Evolutionary conservation across 2,797 vertebrate species (phyloP).

Genomic region (Clarias pachynema): DNA sequence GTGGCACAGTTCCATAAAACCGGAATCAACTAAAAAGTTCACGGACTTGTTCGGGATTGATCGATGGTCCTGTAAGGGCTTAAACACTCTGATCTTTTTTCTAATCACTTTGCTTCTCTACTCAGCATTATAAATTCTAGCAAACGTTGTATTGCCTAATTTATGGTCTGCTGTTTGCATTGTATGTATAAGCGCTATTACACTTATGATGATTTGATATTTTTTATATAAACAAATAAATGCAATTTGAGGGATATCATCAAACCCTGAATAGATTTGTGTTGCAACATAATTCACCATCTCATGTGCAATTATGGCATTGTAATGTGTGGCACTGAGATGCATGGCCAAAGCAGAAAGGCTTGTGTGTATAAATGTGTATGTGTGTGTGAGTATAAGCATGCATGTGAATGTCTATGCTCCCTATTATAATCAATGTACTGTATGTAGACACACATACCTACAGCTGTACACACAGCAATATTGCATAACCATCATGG

Average conservation of each 20-base stretch:
- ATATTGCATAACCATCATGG: background rate
- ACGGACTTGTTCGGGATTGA: slow-evolving; percentile 1
- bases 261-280: background rate
- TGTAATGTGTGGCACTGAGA: background rate
- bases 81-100: background rate
- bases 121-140: background rate
- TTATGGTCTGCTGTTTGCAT: background rate
- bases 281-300: slow-evolving; percentile 1
- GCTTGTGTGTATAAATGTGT: slow-evolving; percentile 3
- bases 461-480: background rate
- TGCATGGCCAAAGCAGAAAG: background rate
- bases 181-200: background rate
- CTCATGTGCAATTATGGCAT: slow-evolving; percentile 29
- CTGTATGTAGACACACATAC: background rate
- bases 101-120: background rate
- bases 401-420: background rate
- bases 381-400: background rate
- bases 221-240: background rate
- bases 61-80: background rate
- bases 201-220: background rate
- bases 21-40: background rate
- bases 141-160: background rate
- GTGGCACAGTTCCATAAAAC: background rate
- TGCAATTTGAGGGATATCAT: background rate
- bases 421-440: background rate